Percentiles rank a stretch among this genome's conserved stretches.
Evolutionary conservation across 2,113 vertebrate species (phyloP).

Genomic region (Aptenodytes patagonicus): DNA sequence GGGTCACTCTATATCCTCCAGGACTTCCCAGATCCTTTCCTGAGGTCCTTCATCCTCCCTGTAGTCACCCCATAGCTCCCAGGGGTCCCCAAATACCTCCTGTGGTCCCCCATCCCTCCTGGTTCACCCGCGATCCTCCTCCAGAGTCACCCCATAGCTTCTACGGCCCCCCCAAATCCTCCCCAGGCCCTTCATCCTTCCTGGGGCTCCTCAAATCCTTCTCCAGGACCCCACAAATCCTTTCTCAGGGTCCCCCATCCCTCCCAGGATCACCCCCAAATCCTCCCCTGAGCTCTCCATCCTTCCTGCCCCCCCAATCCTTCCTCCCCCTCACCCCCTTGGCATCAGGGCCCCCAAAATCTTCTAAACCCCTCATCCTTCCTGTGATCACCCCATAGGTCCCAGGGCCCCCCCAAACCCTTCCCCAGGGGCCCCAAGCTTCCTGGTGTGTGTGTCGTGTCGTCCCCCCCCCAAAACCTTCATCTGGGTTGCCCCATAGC

Average conservation of each 20-base stretch:
- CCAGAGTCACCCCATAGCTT: neutral
- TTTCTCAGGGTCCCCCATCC: neutral
- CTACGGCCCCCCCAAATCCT: too few species aligned
- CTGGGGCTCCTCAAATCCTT: neutral
- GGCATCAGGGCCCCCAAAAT: too few species aligned
- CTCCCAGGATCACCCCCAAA: neutral
- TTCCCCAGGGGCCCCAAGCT: rapidly evolving
- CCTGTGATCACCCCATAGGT: too few species aligned
- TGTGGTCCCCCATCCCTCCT: neutral
- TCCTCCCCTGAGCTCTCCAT: neutral
- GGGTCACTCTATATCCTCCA: neutral
- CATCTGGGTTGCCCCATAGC: too few species aligned
- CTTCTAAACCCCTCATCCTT: neutral
- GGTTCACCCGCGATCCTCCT: too few species aligned
- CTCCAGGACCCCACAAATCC: neutral
- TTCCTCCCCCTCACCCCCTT: neutral
- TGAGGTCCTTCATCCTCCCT: neutral
- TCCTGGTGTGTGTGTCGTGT: too few species aligned
- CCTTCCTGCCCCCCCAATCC: neutral
- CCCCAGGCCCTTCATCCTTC: neutral
- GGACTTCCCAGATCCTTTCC: neutral
- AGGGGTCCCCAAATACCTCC: neutral
- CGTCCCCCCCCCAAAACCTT: neutral
- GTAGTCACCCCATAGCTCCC: neutral
- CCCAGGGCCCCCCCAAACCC: too few species aligned